Evolutionary conservation across 1,140 invertebrate genomes (phyloP).

Genomic region (Oscheius sp.): DNA sequence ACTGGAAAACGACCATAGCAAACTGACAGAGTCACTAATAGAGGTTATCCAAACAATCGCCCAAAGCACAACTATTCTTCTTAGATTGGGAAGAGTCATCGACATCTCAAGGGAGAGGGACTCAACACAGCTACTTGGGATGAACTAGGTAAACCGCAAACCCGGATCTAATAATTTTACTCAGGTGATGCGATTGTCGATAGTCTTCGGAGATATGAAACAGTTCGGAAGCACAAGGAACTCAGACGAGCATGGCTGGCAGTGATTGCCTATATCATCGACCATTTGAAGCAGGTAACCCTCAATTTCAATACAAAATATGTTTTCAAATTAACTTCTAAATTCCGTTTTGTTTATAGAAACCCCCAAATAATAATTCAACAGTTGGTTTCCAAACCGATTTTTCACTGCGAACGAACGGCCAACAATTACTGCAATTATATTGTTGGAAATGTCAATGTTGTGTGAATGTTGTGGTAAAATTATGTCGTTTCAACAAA

Average conservation of each 20-base stretch:
- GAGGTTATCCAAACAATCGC: background rate
- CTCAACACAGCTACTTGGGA: constrained; percentile 45
- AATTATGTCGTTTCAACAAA: no score
- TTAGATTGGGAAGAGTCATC: constrained; percentile 37
- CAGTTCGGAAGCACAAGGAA: constrained; percentile 52
- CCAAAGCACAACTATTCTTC: background rate
- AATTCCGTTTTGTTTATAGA: background rate
- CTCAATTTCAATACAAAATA: background rate
- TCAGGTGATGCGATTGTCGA: constrained; percentile 45
- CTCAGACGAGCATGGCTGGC: constrained; percentile 51
- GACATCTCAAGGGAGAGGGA: constrained; percentile 42
- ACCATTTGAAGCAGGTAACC: constrained; percentile 46
- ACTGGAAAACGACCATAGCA: constrained; percentile 39
- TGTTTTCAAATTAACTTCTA: no score
- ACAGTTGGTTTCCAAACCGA: background rate
- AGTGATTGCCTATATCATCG: constrained; percentile 51
- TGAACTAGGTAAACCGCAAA: constrained; percentile 40
- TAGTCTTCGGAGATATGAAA: constrained; percentile 39
- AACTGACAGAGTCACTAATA: constrained; percentile 24
- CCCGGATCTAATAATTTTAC: constrained; percentile 31
- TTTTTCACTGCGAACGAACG: background rate
- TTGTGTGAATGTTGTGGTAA: no score
- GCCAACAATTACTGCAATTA: no score
- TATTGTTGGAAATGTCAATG: no score
- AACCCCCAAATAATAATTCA: no score